Evolutionary conservation across 2,888 invertebrate species (phyloP).

Genomic region (Pocota personata): DNA sequence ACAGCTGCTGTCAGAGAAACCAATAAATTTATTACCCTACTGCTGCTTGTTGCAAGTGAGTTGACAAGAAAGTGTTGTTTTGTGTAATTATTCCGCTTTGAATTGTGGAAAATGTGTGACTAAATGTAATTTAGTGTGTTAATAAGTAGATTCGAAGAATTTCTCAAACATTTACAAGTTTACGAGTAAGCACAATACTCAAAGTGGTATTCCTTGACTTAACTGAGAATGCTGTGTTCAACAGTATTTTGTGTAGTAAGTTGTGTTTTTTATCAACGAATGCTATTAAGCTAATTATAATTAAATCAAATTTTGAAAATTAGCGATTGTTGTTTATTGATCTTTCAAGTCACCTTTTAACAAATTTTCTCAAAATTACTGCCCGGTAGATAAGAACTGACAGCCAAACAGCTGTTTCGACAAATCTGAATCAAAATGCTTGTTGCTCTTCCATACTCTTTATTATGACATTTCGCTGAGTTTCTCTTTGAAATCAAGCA

Average conservation of each 20-base stretch:
- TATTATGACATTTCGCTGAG: constrained; percentile 52
- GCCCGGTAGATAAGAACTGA: background rate
- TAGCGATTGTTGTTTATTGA: too few relatives aligned
- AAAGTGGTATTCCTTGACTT: background rate
- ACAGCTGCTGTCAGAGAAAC: constrained; percentile 36
- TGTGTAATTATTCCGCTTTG: background rate
- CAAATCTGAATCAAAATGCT: too few relatives aligned
- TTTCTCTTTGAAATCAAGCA: constrained; percentile 15
- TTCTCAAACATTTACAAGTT: background rate
- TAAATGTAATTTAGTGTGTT: background rate
- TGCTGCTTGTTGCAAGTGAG: constrained; percentile 45
- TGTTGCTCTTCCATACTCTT: background rate
- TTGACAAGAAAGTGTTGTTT: constrained; percentile 15
- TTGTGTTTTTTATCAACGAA: background rate
- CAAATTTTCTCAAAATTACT: background rate
- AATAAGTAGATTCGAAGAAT: background rate
- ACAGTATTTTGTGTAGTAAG: background rate
- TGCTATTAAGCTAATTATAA: too few relatives aligned
- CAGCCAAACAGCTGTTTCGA: constrained; percentile 49
- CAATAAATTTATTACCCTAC: constrained; percentile 7
- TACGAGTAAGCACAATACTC: too few relatives aligned
- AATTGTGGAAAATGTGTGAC: background rate
- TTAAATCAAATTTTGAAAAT: too few relatives aligned
- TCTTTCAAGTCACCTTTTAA: background rate
- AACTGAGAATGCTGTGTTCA: background rate